Percentiles rank a stretch among this genome's conserved stretches.
Conservation (phyloP, 2,797 vertebrate genomes). For the Liparis tanakae region DNA sequence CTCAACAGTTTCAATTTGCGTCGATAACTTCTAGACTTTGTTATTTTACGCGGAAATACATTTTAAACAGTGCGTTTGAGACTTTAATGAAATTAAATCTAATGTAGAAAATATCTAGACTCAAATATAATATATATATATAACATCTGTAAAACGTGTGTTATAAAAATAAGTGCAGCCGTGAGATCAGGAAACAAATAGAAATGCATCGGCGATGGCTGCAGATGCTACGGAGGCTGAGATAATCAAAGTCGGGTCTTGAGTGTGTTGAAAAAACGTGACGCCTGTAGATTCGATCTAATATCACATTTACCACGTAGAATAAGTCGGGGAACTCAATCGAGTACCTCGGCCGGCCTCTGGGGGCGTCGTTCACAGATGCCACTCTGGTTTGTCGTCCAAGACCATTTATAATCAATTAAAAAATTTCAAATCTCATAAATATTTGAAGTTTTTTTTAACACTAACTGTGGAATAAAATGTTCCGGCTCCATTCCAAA, state of each 20-base stretch:
- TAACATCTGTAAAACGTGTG: not conserved
- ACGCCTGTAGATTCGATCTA: not conserved
- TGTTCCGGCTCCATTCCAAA: slow-evolving; percentile 10
- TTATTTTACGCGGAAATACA: not conserved
- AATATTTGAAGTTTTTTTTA: slow-evolving; percentile 16
- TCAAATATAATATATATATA: not conserved
- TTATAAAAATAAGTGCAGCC: not conserved
- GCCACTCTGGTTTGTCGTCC: not conserved
- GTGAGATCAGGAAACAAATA: not conserved
- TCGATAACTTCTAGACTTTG: no score
- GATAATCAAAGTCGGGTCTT: not conserved
- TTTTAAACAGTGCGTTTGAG: not conserved
- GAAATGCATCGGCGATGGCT: slow-evolving; percentile 8
- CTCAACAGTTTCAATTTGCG: no score
- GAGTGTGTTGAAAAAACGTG: not conserved
- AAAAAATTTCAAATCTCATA: slow-evolving; percentile 7
- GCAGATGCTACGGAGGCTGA: not conserved
- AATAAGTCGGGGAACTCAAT: not conserved
- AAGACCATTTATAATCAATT: slow-evolving; percentile 6
- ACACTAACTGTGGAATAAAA: slow-evolving; percentile 20
- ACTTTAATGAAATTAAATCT: not conserved
- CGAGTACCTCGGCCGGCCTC: not conserved
- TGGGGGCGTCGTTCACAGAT: not conserved
- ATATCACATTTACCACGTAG: not conserved
- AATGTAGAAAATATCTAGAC: not conserved